Percentiles rank a stretch among this genome's conserved stretches.
Conservation (phyloP, 2,113 vertebrate species). For the Cisticola juncidis region DNA sequence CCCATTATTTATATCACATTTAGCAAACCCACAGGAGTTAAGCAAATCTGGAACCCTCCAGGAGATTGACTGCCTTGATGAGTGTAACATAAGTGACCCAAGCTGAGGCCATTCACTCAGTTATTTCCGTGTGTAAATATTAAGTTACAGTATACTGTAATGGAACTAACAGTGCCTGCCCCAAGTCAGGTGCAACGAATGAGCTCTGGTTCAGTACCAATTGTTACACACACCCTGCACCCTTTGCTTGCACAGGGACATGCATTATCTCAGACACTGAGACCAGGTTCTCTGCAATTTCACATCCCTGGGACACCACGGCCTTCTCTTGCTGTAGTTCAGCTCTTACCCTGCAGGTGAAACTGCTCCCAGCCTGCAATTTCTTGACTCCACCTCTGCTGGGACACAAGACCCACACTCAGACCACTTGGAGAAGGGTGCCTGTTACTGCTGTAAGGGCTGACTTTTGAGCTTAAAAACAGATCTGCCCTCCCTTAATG, state of each 20-base stretch:
- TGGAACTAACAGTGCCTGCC: conserved; percentile 53
- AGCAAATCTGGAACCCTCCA: conserved; percentile 38
- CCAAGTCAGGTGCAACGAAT: conserved; percentile 33
- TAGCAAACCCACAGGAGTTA: conserved; percentile 42
- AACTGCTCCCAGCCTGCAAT: neutral
- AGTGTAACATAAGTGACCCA: conserved; percentile 52
- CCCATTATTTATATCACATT: conserved; percentile 26
- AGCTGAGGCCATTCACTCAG: conserved; percentile 22
- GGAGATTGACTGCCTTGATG: conserved; percentile 54
- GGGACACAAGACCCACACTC: neutral
- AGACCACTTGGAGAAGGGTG: neutral
- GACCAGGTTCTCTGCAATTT: neutral
- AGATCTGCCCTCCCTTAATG: neutral
- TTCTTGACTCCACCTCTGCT: neutral
- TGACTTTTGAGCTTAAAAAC: neutral
- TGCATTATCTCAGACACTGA: neutral
- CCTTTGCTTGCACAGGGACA: neutral
- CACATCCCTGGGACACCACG: neutral
- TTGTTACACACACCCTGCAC: neutral
- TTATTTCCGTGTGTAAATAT: conserved; percentile 61
- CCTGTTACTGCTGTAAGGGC: neutral
- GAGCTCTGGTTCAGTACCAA: neutral
- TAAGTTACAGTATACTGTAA: conserved; percentile 50
- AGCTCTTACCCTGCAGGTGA: neutral
- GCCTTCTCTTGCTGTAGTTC: neutral